Conservation (phyloP, 2,113 vertebrate genomes). For the human region GRCh38 chr4:91936001-91936500, state of each 20-base stretch:
- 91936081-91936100: background rate
- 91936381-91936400: background rate
- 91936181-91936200: background rate
- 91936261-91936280: background rate
- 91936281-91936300: background rate
- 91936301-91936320: background rate
- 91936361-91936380: background rate
- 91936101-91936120: background rate
- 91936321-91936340: background rate
- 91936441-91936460: background rate
- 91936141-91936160: background rate
- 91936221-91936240: background rate
- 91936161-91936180: background rate
- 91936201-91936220: background rate
- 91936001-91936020: background rate
- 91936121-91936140: background rate
- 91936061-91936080: background rate
- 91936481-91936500: background rate
- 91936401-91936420: background rate
- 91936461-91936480: background rate
- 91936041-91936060: background rate
- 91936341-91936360: background rate
- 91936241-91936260: background rate
- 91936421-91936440: background rate
- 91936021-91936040: background rate